A percentile compares a stretch with the other conserved stretches of the same genome.
Conservation (phyloP, 2,797 vertebrate genomes). For the Crax fasciolata region DNA sequence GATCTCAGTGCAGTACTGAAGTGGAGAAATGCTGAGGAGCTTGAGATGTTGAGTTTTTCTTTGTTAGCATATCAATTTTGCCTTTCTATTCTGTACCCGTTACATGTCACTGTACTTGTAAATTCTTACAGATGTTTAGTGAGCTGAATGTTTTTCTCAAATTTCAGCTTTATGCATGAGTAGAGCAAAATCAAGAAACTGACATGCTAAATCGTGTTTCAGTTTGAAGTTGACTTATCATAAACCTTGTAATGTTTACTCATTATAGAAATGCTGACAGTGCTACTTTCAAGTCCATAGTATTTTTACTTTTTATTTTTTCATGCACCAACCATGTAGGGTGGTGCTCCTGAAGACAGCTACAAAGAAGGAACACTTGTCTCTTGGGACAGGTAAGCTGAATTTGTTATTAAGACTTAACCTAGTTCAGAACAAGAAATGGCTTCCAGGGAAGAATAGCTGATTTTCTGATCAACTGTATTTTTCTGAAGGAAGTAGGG, state of each 20-base stretch:
- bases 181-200: neutral
- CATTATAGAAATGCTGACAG: neutral
- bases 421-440: neutral
- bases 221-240: neutral
- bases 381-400: slow-evolving; percentile 86
- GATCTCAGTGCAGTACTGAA: neutral
- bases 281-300: neutral
- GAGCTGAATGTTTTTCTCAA: slow-evolving; percentile 3
- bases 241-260: neutral
- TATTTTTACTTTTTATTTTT: neutral
- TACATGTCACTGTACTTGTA: neutral
- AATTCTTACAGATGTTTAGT: neutral
- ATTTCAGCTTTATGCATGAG: neutral
- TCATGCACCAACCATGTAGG: slow-evolving; percentile 78
- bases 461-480: rapidly evolving
- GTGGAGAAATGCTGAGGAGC: neutral
- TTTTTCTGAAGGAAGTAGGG: neutral
- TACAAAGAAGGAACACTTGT: slow-evolving; percentile 84
- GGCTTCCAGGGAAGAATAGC: neutral
- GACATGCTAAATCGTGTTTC: neutral
- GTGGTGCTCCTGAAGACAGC: slow-evolving; percentile 87
- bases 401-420: neutral
- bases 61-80: neutral
- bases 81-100: neutral
- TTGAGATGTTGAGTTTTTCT: neutral